Evolutionary conservation across 1,140 invertebrate species (phyloP).

Genomic region (Antheraea pernyi): DNA sequence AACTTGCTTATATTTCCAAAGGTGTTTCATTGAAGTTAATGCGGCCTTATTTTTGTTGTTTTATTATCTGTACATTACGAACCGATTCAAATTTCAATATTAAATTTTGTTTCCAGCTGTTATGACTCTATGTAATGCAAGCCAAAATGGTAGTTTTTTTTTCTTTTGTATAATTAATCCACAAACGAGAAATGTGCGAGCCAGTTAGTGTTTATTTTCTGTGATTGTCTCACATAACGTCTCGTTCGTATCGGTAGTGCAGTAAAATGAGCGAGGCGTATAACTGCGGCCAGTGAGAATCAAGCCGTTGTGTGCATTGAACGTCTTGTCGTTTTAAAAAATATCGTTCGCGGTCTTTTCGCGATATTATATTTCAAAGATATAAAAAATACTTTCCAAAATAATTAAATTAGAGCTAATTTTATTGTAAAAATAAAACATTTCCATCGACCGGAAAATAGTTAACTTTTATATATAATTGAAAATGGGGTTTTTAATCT

Average conservation of each 20-base stretch:
- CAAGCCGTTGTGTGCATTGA: constrained; percentile 37
- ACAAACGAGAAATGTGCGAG: too few species aligned
- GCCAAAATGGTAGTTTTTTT: too few species aligned
- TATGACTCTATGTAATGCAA: not conserved
- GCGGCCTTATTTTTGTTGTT: not conserved
- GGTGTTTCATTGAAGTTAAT: not conserved
- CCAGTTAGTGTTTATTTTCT: constrained; percentile 26
- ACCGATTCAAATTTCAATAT: not conserved
- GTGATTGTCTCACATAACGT: constrained; percentile 19
- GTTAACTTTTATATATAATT: constrained; percentile 5
- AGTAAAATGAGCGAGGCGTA: constrained; percentile 19
- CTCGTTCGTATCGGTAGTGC: constrained; percentile 8
- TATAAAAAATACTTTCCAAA: not conserved
- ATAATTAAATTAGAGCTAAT: not conserved
- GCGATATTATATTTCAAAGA: constrained; percentile 17
- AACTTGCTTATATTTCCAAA: too few species aligned
- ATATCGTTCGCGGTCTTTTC: constrained; percentile 32
- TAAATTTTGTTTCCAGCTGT: not conserved
- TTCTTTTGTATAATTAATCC: too few species aligned
- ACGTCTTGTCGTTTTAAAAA: constrained; percentile 34
- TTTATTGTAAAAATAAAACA: not conserved
- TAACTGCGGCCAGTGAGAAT: constrained; percentile 43
- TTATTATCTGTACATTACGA: not conserved
- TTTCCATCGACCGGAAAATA: not conserved
- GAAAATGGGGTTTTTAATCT: constrained; percentile 12